Conservation (phyloP, 2,888 invertebrate species). For the Urechis unicinctus region DNA sequence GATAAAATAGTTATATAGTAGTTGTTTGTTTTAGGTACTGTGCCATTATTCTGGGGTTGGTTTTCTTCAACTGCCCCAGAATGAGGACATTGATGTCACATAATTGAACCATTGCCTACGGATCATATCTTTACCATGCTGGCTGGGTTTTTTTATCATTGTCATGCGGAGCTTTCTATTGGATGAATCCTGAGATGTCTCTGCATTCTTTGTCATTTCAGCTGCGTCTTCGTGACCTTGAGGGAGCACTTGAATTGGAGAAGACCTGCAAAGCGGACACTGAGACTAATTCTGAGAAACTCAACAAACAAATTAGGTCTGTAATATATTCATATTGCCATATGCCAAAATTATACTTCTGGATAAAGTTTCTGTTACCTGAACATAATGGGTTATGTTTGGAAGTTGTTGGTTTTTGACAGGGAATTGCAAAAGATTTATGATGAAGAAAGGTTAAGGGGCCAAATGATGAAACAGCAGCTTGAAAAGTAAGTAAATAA, state of each 20-base stretch:
- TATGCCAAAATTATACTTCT: not conserved
- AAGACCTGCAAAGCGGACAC: conserved; percentile 39
- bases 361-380: not conserved
- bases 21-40: too few relatives aligned
- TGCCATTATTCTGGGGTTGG: too few relatives aligned
- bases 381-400: too few relatives aligned
- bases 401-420: conserved; percentile 10
- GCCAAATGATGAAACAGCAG: conserved; percentile 13
- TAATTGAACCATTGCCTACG: too few relatives aligned
- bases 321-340: too few relatives aligned
- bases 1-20: too few relatives aligned
- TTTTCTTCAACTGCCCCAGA: too few relatives aligned
- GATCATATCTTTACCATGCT: too few relatives aligned
- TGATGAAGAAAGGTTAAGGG: conserved; percentile 35
- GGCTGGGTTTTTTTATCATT: not conserved
- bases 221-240: conserved; percentile 41
- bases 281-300: conserved; percentile 34
- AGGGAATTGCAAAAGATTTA: conserved; percentile 41
- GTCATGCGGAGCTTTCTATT: not conserved
- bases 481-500: not conserved
- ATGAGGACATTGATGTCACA: too few relatives aligned
- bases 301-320: conserved; percentile 40
- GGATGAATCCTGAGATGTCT: too few relatives aligned
- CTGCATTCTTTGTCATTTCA: conserved; percentile 13
- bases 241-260: conserved; percentile 40